Evolutionary conservation across 2,888 invertebrate species (phyloP), one percentile per base, ranked within the genome.

Genomic region (Matsumyia berberina): DNA sequence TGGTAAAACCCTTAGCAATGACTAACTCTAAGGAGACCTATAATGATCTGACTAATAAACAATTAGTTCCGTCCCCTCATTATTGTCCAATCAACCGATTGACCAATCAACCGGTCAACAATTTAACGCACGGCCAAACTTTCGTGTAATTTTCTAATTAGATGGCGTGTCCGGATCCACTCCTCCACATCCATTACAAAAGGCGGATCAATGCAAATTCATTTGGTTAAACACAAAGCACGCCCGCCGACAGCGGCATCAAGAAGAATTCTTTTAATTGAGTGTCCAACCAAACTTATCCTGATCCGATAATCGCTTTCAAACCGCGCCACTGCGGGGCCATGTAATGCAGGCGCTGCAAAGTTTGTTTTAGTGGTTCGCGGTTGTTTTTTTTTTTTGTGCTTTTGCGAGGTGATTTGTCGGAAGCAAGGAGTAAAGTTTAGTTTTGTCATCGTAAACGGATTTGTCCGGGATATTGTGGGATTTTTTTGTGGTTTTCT

Each of bases 101-200:
- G 67, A 53, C 44, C 46, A 73, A 49, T 67, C 82, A 83, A 42
- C 72, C 67, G 46, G 6, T 11, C 55, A 49, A 49, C 57, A 66
- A 83, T 78, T 83, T 83, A 78, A 83, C 78, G 82, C 78, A 73
- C 67, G 73, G 49, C 49, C 73, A 49, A 62, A 55, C 82, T 39
- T 78, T 73, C 39, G 60, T 60, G 58, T 44, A 60, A 77, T 67
- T 78, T 73, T 49, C 73, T 78, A 72, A 78, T 83, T 78, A 83
- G 15, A 19, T 60, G 37, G 53, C 53, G 39, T 57, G 37, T 17
- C 42, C 37, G 17, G 31, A 57, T 6, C 37, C 29, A 9, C 46
- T 46, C 35, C 24, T 53, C 31, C 44, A 8, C 24, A 24, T 5
- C n/a, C n/a, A n/a, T 42, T 42, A 9, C 8, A 33, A 49, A n/a